Evolutionary conservation across 37 sponge, comb jelly and placozoan genomes (phyloP), one percentile per base, ranked within the genome.

Genomic region (Trichoplax adhaerens): DNA sequence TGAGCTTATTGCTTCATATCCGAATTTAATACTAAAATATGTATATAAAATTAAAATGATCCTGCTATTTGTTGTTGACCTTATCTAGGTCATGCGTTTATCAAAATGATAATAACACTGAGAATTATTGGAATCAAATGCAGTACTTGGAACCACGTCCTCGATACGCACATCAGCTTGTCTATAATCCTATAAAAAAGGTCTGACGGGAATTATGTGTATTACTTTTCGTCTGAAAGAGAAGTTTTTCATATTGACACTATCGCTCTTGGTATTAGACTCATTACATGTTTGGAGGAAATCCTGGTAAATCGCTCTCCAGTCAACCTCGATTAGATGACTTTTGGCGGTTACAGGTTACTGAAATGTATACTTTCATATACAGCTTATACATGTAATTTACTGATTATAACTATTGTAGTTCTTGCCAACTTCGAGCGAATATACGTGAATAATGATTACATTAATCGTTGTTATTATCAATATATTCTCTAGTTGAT

Each of bases 261-360:
- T 29, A 29, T 29, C 29, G 53, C 47, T 46, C 53, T 1, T 67
- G n/a, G n/a, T 5, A 29, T 8, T 65, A 78, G 79, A 57, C 71
- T 50, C 84, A 88, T 64, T 88, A 84, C 84, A 62, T 88, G 77
- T 88, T 84, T 78, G 89, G 84, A 50, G 89, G 89, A 52, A 78
- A 84, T 71, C 80, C 80, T 54, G 82, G 79, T 58, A 60, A 70
- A 53, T 7, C 52, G 1, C n/a, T 7, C 62, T 69, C 60, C 47
- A 53, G 58, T 2, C 60, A 50, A n/a, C 74, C 78, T 76, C 65
- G 86, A 48, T 63, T 85, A 2, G 83, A 85, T 69, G 86, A 85
- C 52, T 51, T 85, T 10, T 85, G 82, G 86, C 68, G 1, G 48
- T 65, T 85, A 51, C 70, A 77, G 76, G 86, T 85, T 60, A 48